phyloP scores from a whole-genome alignment of 2,113 vertebrate species.

The Machaerirhynchus nigripectus region DNA sequence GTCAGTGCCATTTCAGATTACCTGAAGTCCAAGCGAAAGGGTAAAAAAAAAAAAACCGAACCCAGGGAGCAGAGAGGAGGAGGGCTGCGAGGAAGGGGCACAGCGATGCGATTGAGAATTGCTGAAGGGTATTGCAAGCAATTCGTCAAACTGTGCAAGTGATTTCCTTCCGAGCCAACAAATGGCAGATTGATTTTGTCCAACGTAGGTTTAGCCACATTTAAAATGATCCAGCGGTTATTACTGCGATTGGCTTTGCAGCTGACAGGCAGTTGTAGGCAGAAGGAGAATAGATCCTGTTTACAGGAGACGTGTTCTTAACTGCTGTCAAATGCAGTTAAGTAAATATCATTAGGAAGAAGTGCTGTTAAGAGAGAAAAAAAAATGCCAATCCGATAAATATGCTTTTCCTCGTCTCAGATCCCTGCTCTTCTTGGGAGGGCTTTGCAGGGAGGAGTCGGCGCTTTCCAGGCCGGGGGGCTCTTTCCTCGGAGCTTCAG shows the following conservation, averaged over 20 bases:
- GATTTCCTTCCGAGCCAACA: slow-evolving; percentile 86
- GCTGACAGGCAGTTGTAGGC: slow-evolving; percentile 86
- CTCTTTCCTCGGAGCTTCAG: neutral
- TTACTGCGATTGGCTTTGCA: slow-evolving; percentile 87
- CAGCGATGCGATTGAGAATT: slow-evolving; percentile 71
- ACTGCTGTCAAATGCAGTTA: slow-evolving; percentile 83
- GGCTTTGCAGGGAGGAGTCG: neutral
- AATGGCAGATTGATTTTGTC: slow-evolving; percentile 94
- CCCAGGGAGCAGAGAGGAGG: slow-evolving; percentile 5
- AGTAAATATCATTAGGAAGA: slow-evolving; percentile 77
- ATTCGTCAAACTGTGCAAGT: slow-evolving; percentile 84
- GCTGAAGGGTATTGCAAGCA: slow-evolving; percentile 78
- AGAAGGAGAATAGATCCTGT: slow-evolving; percentile 79
- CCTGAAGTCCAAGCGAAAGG: slow-evolving; percentile 84
- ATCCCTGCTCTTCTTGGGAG: slow-evolving; percentile 16
- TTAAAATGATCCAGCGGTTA: slow-evolving; percentile 87
- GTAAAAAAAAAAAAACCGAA: slow-evolving; percentile 67
- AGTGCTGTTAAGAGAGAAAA: slow-evolving; percentile 70
- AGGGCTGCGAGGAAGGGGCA: slow-evolving; percentile 21
- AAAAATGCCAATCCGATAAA: slow-evolving; percentile 75
- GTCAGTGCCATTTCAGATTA: slow-evolving; percentile 95
- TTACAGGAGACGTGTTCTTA: slow-evolving; percentile 79
- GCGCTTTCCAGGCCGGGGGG: neutral
- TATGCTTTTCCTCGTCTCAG: slow-evolving; percentile 57
- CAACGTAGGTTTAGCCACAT: slow-evolving; percentile 80